Base-by-base conservation (phyloP, 2,888 invertebrate genomes). In the Pseudoips prasinana region DNA sequence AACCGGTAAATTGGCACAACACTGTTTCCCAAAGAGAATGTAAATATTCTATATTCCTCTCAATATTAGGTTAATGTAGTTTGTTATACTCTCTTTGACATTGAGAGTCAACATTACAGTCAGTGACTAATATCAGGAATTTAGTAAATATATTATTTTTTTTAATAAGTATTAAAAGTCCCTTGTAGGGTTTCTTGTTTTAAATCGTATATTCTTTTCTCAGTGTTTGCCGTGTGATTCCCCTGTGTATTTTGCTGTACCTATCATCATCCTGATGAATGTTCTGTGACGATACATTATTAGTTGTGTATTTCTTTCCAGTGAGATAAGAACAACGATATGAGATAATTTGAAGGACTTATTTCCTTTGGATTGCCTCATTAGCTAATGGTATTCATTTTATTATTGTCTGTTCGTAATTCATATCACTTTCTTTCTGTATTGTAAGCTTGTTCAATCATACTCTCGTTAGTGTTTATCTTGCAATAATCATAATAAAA, bases 261-360 rank as follows among this genome's bases (percentile, higher is more conserved):
- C 25, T 30, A 23, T 27, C 10, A 33, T 36, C 30, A 33, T 40
- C 44, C 44, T 18, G 40, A 51, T 54, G 50, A 50, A 40, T 44
- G 40, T 46, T 57, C 41, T 39, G 54, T 58, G 66, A 65, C 64
- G 65, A 67, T 67, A 65, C 64, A 64, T 62, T 70, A 68, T 56
- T 66, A 68, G 69, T 75, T 70, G 72, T 68, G 64, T 69, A 66
- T 77, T 85, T 79, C 74, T 70, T 82, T 80, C 58, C 71, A 76
- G 69, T 68, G 66, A 72, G 85, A 81, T 84, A 83, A 81, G 82
- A 68, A 67, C 61, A 58, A 68, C 64, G 80, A 74, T 81, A 80
- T 78, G 73, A 76, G 73, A 67, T 83, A 81, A 77, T 75, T 78
- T 70, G 60, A 52, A 61, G 56, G 53, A 56, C 64, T 60, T 44